A percentile compares a stretch with the other conserved stretches of the same genome.
Evolutionary conservation across 2,113 vertebrate genomes (phyloP).

Genomic region (Ceyx margarethae): DNA sequence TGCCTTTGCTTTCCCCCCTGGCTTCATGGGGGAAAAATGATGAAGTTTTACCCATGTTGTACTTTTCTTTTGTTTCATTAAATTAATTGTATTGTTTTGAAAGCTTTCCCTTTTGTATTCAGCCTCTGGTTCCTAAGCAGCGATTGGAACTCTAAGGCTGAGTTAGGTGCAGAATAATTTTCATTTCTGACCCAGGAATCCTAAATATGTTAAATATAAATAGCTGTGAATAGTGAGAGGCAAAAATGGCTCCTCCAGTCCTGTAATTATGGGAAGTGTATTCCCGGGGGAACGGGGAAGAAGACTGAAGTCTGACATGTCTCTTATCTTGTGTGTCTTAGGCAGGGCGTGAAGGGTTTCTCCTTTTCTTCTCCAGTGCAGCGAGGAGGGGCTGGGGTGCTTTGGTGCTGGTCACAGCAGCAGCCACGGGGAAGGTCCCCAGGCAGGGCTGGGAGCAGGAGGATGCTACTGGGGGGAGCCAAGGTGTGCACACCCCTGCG

Average conservation of each 20-base stretch:
- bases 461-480: background rate
- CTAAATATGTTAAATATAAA: background rate
- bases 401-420: background rate
- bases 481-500: background rate
- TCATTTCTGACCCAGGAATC: slow-evolving; percentile 21
- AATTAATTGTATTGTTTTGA: background rate
- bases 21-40: accelerated
- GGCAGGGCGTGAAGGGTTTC: background rate
- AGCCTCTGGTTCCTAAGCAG: background rate
- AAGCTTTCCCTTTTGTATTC: background rate
- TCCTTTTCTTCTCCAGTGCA: accelerated
- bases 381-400: background rate
- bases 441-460: background rate
- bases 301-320: background rate
- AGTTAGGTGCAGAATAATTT: background rate
- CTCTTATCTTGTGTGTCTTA: background rate
- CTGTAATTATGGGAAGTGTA: background rate
- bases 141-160: background rate
- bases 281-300: background rate
- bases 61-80: background rate
- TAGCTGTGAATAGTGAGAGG: background rate
- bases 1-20: background rate
- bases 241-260: background rate
- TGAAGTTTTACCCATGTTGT: background rate
- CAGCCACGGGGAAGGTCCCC: background rate